A percentile compares a stretch with the other conserved stretches of the same genome.
These are phyloP conservation scores for Adelphocoris suturalis DNA, from an alignment of 2,888 invertebrate genomes.

Conservation along the genomic window DNA sequence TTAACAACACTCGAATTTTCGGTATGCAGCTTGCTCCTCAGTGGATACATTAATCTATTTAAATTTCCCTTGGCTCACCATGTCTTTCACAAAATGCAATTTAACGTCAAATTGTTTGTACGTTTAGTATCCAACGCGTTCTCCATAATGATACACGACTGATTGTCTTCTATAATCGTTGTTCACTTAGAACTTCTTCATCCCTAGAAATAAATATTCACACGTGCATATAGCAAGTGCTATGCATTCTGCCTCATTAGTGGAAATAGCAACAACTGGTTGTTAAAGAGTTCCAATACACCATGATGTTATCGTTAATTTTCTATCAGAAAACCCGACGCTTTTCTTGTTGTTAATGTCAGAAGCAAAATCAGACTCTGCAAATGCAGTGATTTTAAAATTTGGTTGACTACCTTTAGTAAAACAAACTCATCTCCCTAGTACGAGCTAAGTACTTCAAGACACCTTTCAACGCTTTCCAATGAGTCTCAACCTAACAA, in stretches of 20 bases:
- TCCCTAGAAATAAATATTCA: neutral
- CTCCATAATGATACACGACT: neutral
- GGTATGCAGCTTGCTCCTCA: neutral
- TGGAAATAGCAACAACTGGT: neutral
- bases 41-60: neutral
- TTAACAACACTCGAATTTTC: neutral
- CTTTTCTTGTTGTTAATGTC: neutral
- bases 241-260: neutral
- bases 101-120: no score
- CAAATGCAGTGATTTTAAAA: neutral
- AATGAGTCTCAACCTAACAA: neutral
- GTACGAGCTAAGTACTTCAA: neutral
- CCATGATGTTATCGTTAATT: neutral
- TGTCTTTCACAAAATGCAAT: neutral
- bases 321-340: neutral
- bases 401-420: neutral
- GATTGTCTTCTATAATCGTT: neutral
- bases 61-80: neutral
- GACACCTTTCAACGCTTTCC: neutral
- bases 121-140: neutral
- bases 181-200: no score
- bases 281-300: neutral
- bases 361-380: neutral
- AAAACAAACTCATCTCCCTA: neutral
- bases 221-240: neutral